Percentiles rank a stretch among this genome's conserved stretches.
Evolutionary conservation across 2,888 invertebrate genomes (phyloP).

Genomic region (Platycheirus rosarum): DNA sequence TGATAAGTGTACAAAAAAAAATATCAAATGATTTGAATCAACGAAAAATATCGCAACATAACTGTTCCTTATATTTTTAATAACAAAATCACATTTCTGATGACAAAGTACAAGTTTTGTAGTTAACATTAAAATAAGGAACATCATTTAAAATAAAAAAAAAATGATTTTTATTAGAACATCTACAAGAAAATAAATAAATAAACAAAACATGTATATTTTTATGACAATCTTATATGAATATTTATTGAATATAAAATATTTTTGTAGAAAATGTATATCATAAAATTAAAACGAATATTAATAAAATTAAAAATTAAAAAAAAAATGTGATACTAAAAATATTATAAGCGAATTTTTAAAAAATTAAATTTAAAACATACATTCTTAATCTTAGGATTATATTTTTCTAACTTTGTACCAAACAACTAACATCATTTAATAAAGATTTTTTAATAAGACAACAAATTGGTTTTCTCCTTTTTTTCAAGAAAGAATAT

Average conservation of each 20-base stretch:
- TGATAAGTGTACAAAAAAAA: slow-evolving; percentile 46
- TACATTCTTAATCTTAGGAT: slow-evolving; percentile 17
- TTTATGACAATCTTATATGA: slow-evolving; percentile 13
- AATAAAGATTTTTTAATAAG: slow-evolving; percentile 55
- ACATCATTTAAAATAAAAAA: slow-evolving; percentile 19
- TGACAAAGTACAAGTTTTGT: slow-evolving; percentile 65
- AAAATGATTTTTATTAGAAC: slow-evolving; percentile 23
- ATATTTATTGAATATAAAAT: slow-evolving; percentile 35
- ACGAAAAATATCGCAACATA: slow-evolving; percentile 58
- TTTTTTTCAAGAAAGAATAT: no score
- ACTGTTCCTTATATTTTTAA: slow-evolving; percentile 59
- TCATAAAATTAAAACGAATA: slow-evolving; percentile 47
- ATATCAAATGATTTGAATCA: slow-evolving; percentile 21
- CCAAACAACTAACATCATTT: slow-evolving; percentile 36
- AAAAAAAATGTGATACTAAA: slow-evolving; percentile 65
- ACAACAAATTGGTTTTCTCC: not conserved
- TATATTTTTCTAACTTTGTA: slow-evolving; percentile 58
- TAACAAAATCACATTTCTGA: slow-evolving; percentile 45
- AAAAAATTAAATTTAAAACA: slow-evolving; percentile 25
- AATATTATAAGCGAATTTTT: slow-evolving; percentile 55
- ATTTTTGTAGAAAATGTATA: slow-evolving; percentile 28
- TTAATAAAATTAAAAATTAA: slow-evolving; percentile 25
- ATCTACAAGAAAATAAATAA: slow-evolving; percentile 42
- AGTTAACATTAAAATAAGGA: slow-evolving; percentile 61
- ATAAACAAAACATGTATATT: slow-evolving; percentile 38